Evolutionary conservation across 2,888 invertebrate species (phyloP).

Genomic region (Sisyra nigra): DNA sequence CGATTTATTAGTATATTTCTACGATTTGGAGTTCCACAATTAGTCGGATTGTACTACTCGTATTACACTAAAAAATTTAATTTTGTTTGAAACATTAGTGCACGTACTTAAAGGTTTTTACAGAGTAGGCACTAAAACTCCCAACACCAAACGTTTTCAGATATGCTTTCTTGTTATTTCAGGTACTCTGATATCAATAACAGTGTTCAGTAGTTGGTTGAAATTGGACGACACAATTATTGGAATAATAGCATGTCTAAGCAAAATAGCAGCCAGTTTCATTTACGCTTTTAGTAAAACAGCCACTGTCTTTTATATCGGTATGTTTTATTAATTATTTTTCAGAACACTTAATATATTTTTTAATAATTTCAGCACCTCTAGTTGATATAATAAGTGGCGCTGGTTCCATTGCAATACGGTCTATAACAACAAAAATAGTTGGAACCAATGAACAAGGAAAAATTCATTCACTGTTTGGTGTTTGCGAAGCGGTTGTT

Average conservation of each 20-base stretch:
- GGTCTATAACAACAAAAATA: constrained; percentile 25
- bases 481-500: constrained; percentile 39
- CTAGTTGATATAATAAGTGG: constrained; percentile 23
- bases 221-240: constrained; percentile 25
- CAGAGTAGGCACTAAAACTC: too few relatives aligned
- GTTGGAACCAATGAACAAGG: constrained; percentile 25
- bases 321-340: constrained; percentile 15
- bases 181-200: constrained; percentile 20
- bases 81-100: too few relatives aligned
- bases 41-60: too few relatives aligned
- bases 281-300: constrained; percentile 23
- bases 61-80: too few relatives aligned
- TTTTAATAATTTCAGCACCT: constrained; percentile 9
- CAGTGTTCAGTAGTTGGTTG: constrained; percentile 20
- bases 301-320: constrained; percentile 22
- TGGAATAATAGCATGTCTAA: constrained; percentile 24
- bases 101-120: too few relatives aligned
- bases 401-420: constrained; percentile 22
- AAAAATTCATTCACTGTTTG: constrained; percentile 36
- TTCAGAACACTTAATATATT: not conserved
- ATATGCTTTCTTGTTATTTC: too few relatives aligned
- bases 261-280: constrained; percentile 27
- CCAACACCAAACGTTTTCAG: too few relatives aligned
- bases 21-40: too few relatives aligned
- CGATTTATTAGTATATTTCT: too few relatives aligned